These are phyloP conservation scores for Hyperoplus immaculatus DNA, from an alignment of 2,797 vertebrate species.

Conservation along the genomic window DNA sequence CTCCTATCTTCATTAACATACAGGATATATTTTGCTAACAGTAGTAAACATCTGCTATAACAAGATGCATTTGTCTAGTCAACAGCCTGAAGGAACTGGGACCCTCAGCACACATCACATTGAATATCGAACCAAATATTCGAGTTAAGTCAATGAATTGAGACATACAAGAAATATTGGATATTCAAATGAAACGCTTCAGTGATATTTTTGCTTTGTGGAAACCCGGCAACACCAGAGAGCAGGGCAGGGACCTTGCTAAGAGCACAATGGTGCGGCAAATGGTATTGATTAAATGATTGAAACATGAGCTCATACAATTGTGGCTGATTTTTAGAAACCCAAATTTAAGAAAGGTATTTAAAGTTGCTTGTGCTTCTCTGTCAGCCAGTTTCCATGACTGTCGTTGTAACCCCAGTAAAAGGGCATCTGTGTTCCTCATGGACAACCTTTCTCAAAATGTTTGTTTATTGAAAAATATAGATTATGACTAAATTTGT, in stretches of 20 bases:
- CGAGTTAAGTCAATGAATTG: not conserved
- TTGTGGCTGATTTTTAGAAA: constrained; percentile 37
- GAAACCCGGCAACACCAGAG: constrained; percentile 4
- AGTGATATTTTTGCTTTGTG: constrained; percentile 25
- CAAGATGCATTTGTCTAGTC: not conserved
- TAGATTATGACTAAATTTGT: no score
- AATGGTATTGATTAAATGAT: constrained; percentile 72
- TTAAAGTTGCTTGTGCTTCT: constrained; percentile 6
- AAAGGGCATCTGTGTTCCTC: constrained; percentile 7
- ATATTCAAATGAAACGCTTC: constrained; percentile 40
- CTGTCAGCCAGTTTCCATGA: not conserved
- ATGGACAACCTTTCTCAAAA: constrained; percentile 22
- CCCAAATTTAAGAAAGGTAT: constrained; percentile 3
- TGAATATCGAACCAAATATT: constrained; percentile 28
- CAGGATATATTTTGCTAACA: not conserved
- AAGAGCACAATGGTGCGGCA: constrained; percentile 47
- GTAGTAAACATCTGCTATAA: constrained; percentile 3
- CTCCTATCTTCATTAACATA: not conserved
- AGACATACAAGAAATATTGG: constrained; percentile 9
- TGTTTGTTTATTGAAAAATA: constrained; percentile 26
- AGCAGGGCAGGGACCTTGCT: not conserved
- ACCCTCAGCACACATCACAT: constrained; percentile 1
- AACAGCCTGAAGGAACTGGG: constrained; percentile 5
- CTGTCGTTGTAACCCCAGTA: constrained; percentile 17
- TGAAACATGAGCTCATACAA: constrained; percentile 66